Evolutionary conservation across 1,140 invertebrate species (phyloP), one percentile per base, ranked within the genome.

Genomic region (Drosophila orena): DNA sequence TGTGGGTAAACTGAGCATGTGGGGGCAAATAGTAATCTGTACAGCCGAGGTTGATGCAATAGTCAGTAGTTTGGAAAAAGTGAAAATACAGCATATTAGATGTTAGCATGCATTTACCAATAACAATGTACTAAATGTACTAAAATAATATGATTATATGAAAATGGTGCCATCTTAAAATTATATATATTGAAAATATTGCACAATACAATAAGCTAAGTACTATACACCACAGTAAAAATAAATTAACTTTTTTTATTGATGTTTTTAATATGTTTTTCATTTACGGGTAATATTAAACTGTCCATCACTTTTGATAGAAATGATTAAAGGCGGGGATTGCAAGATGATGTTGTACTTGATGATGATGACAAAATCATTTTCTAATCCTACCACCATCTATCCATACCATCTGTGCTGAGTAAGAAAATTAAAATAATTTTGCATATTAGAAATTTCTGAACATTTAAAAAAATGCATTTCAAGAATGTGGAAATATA

Each of bases 341-440:
- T 8, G 24, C 24, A 27, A 11, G 35, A 38, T 14, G 5, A 5
- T 34, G 7, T 17, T 17, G 42, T 8, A 14, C 17, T 22, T 34
- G 3, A 34, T 54, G 40, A 54, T 62, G 27, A 62, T 62, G 60
- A 24, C 27, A 56, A 44, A 44, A 27, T 35, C 2, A 56, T 56
- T 56, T 54, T 35, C 27, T 24, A 17, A 5, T 10, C 3, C 30
- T 12, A n/a, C n/a, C n/a, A n/a, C n/a, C n/a, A n/a, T n/a, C n/a
- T n/a, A n/a, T n/a, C n/a, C n/a, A 43, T 17, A 55, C 4, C 8
- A 50, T 2, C 4, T 20, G 17, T 20, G 8, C 14, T 22, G 12
- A 12, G 24, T n/a, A 43, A 15, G 7, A 37, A 38, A 12, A 38
- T 12, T 4, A 14, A 4, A 38, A 14, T 3, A 38, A 4, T 8